These are phyloP conservation scores for Amphipyra tragopoginis DNA, from an alignment of 2,888 invertebrate species.

Conservation along the genomic window DNA sequence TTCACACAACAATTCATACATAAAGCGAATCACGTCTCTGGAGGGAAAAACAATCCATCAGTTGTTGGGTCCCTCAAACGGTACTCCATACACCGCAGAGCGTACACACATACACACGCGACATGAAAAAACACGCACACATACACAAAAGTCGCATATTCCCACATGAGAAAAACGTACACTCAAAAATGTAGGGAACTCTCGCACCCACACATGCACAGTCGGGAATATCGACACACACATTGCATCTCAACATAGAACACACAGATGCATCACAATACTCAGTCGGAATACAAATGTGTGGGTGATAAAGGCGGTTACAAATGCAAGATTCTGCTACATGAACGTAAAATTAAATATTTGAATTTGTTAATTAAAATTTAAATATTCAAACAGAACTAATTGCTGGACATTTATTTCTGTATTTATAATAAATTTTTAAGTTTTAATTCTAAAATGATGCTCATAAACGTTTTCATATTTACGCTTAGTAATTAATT, in stretches of 20 bases:
- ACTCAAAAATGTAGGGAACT: slow-evolving; percentile 50
- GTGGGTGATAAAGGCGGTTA: slow-evolving; percentile 55
- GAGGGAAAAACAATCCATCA: slow-evolving; percentile 75
- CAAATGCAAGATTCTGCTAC: slow-evolving; percentile 39
- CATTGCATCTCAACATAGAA: slow-evolving; percentile 36
- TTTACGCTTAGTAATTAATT: not conserved
- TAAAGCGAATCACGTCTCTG: slow-evolving; percentile 68
- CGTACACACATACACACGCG: slow-evolving; percentile 38
- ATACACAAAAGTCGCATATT: slow-evolving; percentile 11
- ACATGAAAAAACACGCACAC: slow-evolving; percentile 33
- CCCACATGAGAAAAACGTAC: slow-evolving; percentile 34
- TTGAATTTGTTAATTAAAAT: slow-evolving; percentile 11
- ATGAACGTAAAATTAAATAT: slow-evolving; percentile 4
- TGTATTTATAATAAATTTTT: not conserved
- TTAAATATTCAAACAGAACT: slow-evolving; percentile 14
- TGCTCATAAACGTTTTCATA: too few species aligned
- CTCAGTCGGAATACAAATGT: slow-evolving; percentile 52
- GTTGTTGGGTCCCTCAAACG: slow-evolving; percentile 68
- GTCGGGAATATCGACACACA: slow-evolving; percentile 49
- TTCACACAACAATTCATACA: slow-evolving; percentile 63
- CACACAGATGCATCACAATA: slow-evolving; percentile 57
- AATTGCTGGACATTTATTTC: slow-evolving; percentile 1
- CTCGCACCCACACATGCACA: slow-evolving; percentile 40
- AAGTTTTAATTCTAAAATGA: too few species aligned
- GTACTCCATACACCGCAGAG: slow-evolving; percentile 65